Evolutionary conservation across 2,888 invertebrate species (phyloP).

Genomic region (Spodoptera picta): DNA sequence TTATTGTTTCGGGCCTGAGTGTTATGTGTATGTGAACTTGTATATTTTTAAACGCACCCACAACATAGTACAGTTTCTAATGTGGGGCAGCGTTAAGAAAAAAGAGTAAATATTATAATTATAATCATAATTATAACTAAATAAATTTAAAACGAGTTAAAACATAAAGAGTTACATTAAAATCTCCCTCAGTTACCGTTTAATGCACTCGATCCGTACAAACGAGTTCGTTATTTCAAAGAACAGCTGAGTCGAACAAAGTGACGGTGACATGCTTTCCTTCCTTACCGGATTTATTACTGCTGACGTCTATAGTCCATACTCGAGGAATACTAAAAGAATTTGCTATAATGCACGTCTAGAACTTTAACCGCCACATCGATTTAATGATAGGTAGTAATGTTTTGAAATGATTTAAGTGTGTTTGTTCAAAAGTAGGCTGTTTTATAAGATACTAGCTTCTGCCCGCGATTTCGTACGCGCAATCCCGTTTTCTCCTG

Average conservation of each 20-base stretch:
- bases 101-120: too few species aligned
- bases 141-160: slow-evolving; percentile 18
- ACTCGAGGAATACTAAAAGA: slow-evolving; percentile 45
- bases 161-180: slow-evolving; percentile 18
- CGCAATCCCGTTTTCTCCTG: too few species aligned
- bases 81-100: too few species aligned
- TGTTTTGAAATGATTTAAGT: slow-evolving; percentile 8
- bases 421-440: neutral
- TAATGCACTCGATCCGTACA: slow-evolving; percentile 59
- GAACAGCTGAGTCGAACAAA: slow-evolving; percentile 59
- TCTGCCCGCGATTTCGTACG: too few species aligned
- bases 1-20: too few species aligned
- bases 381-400: slow-evolving; percentile 37
- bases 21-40: too few species aligned
- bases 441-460: too few species aligned
- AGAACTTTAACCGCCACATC: slow-evolving; percentile 8
- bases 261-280: slow-evolving; percentile 56
- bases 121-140: neutral
- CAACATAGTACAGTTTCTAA: too few species aligned
- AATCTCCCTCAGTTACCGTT: slow-evolving; percentile 31
- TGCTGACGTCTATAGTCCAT: slow-evolving; percentile 50
- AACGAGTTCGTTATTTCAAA: slow-evolving; percentile 58
- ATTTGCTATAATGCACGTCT: slow-evolving; percentile 38
- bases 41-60: too few species aligned
- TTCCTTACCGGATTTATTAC: slow-evolving; percentile 59